Evolutionary conservation across 1,140 invertebrate species (phyloP), one percentile per base, ranked within the genome.

Genomic region (Aphelenchoides besseyi): DNA sequence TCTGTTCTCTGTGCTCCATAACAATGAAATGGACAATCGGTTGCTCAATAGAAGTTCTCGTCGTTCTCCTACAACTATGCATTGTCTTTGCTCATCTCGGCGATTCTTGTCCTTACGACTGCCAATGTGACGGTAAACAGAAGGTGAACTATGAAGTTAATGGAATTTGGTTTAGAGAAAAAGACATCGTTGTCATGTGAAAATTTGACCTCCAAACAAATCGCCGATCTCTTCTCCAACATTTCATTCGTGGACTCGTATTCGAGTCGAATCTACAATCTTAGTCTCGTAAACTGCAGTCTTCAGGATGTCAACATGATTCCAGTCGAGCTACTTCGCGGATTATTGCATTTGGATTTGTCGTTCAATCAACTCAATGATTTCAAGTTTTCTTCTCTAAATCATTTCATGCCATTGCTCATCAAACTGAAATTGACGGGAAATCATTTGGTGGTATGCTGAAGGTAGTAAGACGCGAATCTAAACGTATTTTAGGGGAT

Each of bases 401-500:
- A 16, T 3, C 63, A 59, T 33, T 59, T 66, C 1, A 66, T 66
- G 63, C 63, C 26, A 16, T 32, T 66, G 12, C 30, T 66, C 12
- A 29, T 66, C 16, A 30, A 23, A 2, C 63, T 66, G 12, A 66
- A 66, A 66, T 53, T 66, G 3, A 66, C 63, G n/a, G 63, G 63
- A 1, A 66, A 66, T 35, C 63, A 66, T 66, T 66, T 66, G 36
- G 30, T 35, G 1, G 59, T 61, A 36, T n/a, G 59, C 28, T 61
- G 18, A 61, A 61, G n/a, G 41, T 23, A 48, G 41, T 12, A 48
- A 48, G 41, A 48, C 12, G n/a, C n/a, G n/a, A n/a, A 18, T 16
- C 30, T n/a, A 18, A 18, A 1, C 26, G n/a, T n/a, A 18, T 77
- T 75, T 26, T 36, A 75, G 74, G 59, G 55, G 26, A 74, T 76